Evolutionary conservation across 2,113 vertebrate species (phyloP).

Genomic region (Zapus hudsonius): DNA sequence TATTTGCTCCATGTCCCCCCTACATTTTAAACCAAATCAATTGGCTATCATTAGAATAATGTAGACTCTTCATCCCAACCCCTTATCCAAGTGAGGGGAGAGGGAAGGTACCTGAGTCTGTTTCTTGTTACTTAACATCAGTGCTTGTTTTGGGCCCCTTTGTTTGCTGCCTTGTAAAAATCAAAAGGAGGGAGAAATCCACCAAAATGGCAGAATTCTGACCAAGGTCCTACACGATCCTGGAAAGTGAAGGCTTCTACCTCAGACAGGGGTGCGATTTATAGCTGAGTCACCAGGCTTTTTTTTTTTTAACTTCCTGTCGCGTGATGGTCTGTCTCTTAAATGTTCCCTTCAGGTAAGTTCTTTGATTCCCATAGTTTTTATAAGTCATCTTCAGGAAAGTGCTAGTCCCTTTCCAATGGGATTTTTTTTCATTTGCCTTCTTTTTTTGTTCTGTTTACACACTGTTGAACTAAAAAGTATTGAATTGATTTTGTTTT

Average conservation of each 20-base stretch:
- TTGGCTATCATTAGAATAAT: slow-evolving; percentile 87
- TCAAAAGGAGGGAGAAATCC: slow-evolving; percentile 81
- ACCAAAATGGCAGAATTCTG: slow-evolving; percentile 89
- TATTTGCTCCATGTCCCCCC: slow-evolving; percentile 72
- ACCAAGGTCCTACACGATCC: slow-evolving; percentile 91
- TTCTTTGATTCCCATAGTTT: slow-evolving; percentile 84
- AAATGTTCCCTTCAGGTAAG: slow-evolving; percentile 90
- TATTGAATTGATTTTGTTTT: slow-evolving; percentile 89
- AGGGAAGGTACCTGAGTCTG: slow-evolving; percentile 88
- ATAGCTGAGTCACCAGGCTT: slow-evolving; percentile 91
- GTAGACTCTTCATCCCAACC: slow-evolving; percentile 80
- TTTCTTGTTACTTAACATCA: slow-evolving; percentile 92
- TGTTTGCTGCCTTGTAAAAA: slow-evolving; percentile 88
- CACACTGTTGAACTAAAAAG: slow-evolving; percentile 86
- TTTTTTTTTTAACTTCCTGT: slow-evolving; percentile 90
- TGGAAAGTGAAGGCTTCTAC: slow-evolving; percentile 92
- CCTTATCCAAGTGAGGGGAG: slow-evolving; percentile 81
- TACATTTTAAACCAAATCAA: slow-evolving; percentile 82
- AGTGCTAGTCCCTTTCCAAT: slow-evolving; percentile 85
- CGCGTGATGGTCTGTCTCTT: slow-evolving; percentile 89
- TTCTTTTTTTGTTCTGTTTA: slow-evolving; percentile 73
- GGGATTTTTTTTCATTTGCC: slow-evolving; percentile 75
- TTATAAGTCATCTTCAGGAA: slow-evolving; percentile 82
- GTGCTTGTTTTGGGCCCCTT: slow-evolving; percentile 89
- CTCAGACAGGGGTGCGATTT: slow-evolving; percentile 90